phyloP scores from a whole-genome alignment of 2,888 invertebrate species.

The Noctua comes region DNA sequence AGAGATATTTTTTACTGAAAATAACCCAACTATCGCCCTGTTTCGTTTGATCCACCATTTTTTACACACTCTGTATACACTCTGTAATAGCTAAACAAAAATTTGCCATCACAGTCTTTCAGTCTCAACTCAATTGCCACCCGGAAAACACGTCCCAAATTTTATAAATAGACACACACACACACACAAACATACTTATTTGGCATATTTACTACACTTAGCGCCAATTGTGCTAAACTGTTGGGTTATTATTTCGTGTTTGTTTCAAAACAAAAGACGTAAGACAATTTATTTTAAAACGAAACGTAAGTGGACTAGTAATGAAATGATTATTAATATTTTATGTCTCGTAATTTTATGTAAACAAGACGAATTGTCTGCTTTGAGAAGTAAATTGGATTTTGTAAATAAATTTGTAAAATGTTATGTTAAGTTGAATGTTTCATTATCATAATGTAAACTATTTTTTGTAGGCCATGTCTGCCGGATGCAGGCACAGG shows the following conservation, averaged over 20 bases:
- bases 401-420: background rate
- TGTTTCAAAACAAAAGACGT: constrained; percentile 16
- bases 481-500: too few relatives aligned
- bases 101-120: background rate
- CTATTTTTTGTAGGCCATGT: too few relatives aligned
- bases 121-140: background rate
- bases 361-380: constrained; percentile 13
- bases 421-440: background rate
- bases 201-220: constrained; percentile 15
- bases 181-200: background rate
- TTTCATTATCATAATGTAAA: background rate
- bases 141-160: constrained; percentile 34
- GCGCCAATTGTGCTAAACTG: constrained; percentile 48
- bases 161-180: constrained; percentile 10
- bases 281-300: constrained; percentile 1
- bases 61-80: too few relatives aligned
- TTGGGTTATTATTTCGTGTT: constrained; percentile 23
- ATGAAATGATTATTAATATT: background rate
- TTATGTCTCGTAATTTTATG: constrained; percentile 10
- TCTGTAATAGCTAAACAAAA: background rate
- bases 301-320: background rate
- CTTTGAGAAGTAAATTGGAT: background rate
- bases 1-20: too few relatives aligned
- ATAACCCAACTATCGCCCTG: too few relatives aligned
- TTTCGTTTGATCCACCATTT: too few relatives aligned